A percentile compares a stretch with the other conserved stretches of the same genome.
phyloP scores from a whole-genome alignment of 2,888 invertebrate species.

The Girardia tigrina region DNA sequence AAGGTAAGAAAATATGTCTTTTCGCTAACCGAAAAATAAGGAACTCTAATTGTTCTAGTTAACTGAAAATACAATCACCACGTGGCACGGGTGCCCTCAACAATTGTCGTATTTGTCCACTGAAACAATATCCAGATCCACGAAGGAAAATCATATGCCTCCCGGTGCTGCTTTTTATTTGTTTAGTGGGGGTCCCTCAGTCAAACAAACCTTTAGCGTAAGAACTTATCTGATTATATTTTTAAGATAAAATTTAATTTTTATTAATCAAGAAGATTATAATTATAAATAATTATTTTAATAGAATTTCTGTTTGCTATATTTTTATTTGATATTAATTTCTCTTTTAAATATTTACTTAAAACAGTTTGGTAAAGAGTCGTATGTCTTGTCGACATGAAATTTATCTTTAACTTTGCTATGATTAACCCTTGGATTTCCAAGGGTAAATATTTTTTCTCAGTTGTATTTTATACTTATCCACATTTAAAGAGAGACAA shows the following conservation, averaged over 20 bases:
- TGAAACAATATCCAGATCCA: background rate
- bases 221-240: background rate
- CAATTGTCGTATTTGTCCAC: background rate
- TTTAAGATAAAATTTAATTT: background rate
- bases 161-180: background rate
- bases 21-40: no score
- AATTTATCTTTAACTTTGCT: no score
- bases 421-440: no score
- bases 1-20: background rate
- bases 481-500: no score
- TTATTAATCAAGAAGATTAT: background rate
- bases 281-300: no score
- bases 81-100: conserved; percentile 10
- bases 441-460: no score
- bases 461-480: no score
- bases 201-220: background rate
- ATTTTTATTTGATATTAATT: no score
- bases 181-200: background rate
- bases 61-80: background rate
- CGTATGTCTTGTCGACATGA: no score
- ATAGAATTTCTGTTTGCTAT: no score
- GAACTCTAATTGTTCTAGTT: background rate
- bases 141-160: background rate
- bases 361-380: no score
- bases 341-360: no score